A percentile compares a stretch with the other conserved stretches of the same genome.
phyloP scores from a whole-genome alignment of 2,113 vertebrate genomes.

The Chunga burmeisteri region DNA sequence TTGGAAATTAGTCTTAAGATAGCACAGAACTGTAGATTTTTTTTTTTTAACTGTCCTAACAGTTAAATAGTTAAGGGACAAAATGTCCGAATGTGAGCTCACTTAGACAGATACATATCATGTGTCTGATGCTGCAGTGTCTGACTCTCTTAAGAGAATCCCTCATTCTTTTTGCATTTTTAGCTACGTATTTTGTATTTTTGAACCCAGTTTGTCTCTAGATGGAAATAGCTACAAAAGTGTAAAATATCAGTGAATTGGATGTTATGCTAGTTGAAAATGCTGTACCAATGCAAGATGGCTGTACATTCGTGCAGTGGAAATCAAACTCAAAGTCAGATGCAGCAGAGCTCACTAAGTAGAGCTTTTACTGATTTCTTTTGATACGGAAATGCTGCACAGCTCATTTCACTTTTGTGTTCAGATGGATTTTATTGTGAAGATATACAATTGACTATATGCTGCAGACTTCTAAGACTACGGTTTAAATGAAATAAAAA shows the following conservation, averaged over 20 bases:
- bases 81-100: conserved; percentile 9
- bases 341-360: background rate
- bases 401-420: background rate
- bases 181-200: background rate
- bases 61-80: background rate
- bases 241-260: background rate
- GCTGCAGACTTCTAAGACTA: background rate
- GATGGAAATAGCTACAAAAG: background rate
- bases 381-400: background rate
- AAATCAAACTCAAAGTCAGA: background rate
- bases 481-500: background rate
- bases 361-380: conserved; percentile 2
- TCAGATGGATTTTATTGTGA: background rate
- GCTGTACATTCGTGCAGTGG: background rate
- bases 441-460: background rate
- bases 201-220: background rate
- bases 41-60: background rate
- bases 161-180: background rate
- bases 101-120: background rate
- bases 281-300: background rate
- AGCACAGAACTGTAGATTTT: background rate
- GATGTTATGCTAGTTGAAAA: background rate
- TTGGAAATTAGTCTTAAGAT: background rate
- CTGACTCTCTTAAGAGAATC: background rate
- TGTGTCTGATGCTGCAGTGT: background rate